Evolutionary conservation across 2,888 invertebrate genomes (phyloP), one percentile per base, ranked within the genome.

Genomic region (Tenthredo mesomela): DNA sequence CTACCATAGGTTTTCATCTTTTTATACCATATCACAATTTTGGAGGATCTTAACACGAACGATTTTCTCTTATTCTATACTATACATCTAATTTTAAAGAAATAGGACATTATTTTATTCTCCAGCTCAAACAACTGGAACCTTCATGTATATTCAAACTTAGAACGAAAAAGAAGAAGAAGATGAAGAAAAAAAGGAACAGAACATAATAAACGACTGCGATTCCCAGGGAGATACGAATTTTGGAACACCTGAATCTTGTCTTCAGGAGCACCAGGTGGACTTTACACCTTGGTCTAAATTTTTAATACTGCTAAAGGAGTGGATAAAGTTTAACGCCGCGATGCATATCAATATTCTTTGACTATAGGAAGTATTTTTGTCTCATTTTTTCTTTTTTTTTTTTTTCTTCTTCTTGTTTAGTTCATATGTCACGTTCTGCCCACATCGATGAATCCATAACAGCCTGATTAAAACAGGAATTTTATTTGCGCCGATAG

Each of bases 201-300:
- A 33, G 33, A 61, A 80, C 40, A 21, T 61, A 21, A 80, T 80
- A 58, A 40, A 61, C 37, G 40, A 58, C 37, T 37, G 80, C 80
- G 58, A 40, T 61, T 61, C 80, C 21, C 10, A 12, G 37, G 9
- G 58, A 12, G 40, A 80, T 15, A 18, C 18, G 37, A 5, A 25
- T 25, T 61, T 40, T 37, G 21, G 40, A 61, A 61, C 80, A 80
- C 58, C 80, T 58, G 80, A 77, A 77, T 21, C 80, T 21, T 15
- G 10, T 40, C 21, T 61, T 21, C 40, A 2, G 21, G 40, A 80
- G 80, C 80, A 80, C 40, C 80, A 80, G 80, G 61, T 80, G 80
- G 58, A 80, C 58, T 40, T 18, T 33, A 33, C 40, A 80, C 61
- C 21, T 80, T 37, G 37, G 25, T 61, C 2, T 80, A 25, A 58